These are phyloP conservation scores for Resseliella maxima DNA, from an alignment of 2,888 invertebrate species.

Conservation along the genomic window DNA sequence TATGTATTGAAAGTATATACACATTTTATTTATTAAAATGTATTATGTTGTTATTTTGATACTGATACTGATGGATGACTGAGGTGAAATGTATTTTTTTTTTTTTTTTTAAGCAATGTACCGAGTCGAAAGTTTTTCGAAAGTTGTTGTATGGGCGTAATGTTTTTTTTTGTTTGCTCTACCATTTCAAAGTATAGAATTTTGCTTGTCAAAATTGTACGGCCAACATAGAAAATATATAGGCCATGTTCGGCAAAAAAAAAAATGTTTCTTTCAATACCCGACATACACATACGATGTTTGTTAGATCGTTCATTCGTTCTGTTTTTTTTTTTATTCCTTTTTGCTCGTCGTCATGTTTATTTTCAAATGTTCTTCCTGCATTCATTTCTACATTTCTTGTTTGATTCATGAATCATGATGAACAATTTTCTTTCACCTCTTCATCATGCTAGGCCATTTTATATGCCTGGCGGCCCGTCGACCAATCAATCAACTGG, in stretches of 20 bases:
- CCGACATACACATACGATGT: no score
- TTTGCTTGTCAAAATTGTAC: neutral
- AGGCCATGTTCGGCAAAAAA: no score
- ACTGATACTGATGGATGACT: slow-evolving; percentile 16
- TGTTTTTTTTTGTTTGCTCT: neutral
- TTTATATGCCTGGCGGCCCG: no score
- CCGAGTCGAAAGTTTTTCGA: neutral
- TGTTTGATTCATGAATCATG: neutral
- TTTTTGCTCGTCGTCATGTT: neutral
- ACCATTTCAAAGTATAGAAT: neutral
- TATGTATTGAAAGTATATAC: no score
- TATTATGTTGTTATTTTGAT: slow-evolving; percentile 15
- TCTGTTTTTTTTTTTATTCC: no score
- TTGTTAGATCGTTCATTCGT: no score
- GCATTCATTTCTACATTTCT: neutral
- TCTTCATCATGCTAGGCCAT: neutral
- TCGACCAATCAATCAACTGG: neutral
- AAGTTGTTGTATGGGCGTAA: neutral
- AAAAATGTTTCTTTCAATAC: no score
- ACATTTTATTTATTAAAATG: neutral
- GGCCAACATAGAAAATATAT: neutral
- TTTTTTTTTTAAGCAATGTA: neutral
- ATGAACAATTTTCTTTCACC: neutral
- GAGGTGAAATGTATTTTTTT: neutral
- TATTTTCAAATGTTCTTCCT: slow-evolving; percentile 16